A percentile compares a stretch with the other conserved stretches of the same genome.
These are phyloP conservation scores for Zoanthus sociatus DNA, from an alignment of 92 coral and sea anemone genomes.

Conservation along the genomic window DNA sequence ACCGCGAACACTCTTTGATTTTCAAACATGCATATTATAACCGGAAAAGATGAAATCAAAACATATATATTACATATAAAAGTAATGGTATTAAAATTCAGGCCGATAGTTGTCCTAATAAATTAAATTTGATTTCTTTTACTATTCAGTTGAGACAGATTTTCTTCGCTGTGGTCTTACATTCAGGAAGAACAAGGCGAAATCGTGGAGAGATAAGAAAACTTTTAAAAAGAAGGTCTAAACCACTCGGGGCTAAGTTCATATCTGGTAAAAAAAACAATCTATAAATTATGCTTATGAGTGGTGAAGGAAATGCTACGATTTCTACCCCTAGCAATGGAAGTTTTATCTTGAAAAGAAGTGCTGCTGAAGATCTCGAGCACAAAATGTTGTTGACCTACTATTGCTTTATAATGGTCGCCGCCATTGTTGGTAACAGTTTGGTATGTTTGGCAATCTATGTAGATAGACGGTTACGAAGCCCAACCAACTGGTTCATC, in stretches of 20 bases:
- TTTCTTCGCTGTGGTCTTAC: background rate
- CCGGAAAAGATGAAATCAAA: conserved; percentile 3
- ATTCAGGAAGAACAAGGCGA: background rate
- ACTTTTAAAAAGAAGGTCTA: background rate
- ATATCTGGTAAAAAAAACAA: background rate
- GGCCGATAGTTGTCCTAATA: background rate
- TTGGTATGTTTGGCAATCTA: conserved; percentile 87
- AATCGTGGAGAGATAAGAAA: background rate
- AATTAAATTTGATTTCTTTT: background rate
- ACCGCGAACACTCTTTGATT: background rate
- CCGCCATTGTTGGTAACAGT: conserved; percentile 85
- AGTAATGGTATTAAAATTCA: background rate
- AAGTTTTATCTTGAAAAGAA: background rate
- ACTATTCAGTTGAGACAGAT: background rate
- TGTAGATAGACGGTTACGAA: conserved; percentile 84
- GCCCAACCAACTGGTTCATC: conserved; percentile 96
- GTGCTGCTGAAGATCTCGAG: background rate
- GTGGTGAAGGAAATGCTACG: background rate
- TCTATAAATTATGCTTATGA: background rate
- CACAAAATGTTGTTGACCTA: conserved; percentile 59
- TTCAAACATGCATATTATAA: background rate
- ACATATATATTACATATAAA: background rate
- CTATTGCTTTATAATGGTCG: conserved; percentile 66
- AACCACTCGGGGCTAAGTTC: background rate
- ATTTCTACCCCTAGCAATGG: background rate